Conservation (phyloP, 2,888 invertebrate species). For the Prenolepis imparis region DNA sequence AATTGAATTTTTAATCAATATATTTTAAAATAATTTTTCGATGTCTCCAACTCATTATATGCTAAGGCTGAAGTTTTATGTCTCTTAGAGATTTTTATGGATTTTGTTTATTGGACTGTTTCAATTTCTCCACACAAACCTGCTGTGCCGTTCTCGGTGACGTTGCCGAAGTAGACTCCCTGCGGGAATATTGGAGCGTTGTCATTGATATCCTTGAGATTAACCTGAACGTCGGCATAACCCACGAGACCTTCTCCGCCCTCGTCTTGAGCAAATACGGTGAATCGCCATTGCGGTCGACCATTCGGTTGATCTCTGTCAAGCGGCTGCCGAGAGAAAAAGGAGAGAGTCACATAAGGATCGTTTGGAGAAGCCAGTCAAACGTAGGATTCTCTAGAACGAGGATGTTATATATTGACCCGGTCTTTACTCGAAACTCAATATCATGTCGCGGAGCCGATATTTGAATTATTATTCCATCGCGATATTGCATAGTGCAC, state of each 20-base stretch:
- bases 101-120: not conserved
- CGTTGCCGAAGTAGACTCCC: constrained; percentile 97
- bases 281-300: constrained; percentile 97
- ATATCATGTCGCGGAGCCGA: constrained; percentile 34
- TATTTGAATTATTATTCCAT: constrained; percentile 54
- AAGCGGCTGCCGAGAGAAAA: constrained; percentile 90
- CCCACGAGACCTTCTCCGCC: constrained; percentile 98
- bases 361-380: constrained; percentile 36
- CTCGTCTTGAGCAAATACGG: constrained; percentile 98
- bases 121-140: constrained; percentile 83
- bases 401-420: constrained; percentile 21
- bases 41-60: not conserved
- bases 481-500: constrained; percentile 36
- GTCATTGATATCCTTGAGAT: constrained; percentile 98
- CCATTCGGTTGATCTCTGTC: constrained; percentile 99
- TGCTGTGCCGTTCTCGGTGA: constrained; percentile 98
- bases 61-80: not conserved
- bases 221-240: constrained; percentile 98
- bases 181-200: constrained; percentile 99
- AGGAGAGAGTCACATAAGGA: constrained; percentile 24
- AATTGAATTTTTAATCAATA: not conserved
- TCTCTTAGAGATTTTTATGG: not conserved
- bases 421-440: constrained; percentile 27
- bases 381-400: constrained; percentile 13
- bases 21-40: not conserved